phyloP scores from a whole-genome alignment of 30 jellyfish, hydroid and myxozoan genomes.

The Clytia hemisphaerica region DNA sequence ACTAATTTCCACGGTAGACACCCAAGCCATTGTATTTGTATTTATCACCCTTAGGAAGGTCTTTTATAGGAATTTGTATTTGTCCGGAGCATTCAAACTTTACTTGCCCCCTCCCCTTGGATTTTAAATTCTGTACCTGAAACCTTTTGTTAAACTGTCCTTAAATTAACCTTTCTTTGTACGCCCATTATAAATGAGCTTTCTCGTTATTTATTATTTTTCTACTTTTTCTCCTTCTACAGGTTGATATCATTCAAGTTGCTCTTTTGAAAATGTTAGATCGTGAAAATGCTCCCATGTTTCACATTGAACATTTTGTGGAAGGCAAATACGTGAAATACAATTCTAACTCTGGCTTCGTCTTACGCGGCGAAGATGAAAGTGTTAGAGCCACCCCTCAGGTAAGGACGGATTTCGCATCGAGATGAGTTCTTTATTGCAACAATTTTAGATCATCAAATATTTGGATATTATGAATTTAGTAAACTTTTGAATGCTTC shows the following conservation, averaged over 20 bases:
- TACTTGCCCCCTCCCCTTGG: too few species aligned
- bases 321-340: conserved; percentile 95
- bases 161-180: too few species aligned
- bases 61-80: too few species aligned
- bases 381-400: conserved; percentile 91
- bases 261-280: conserved; percentile 64
- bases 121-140: too few species aligned
- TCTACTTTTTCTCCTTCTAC: not conserved
- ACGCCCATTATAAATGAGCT: too few species aligned
- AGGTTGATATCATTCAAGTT: conserved; percentile 93
- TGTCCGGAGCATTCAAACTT: too few species aligned
- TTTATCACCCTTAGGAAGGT: too few species aligned
- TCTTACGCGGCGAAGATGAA: conserved; percentile 50
- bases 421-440: not conserved
- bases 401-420: conserved; percentile 46
- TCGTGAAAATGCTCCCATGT: conserved; percentile 71
- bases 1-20: too few species aligned
- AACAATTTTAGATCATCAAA: not conserved
- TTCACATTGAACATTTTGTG: conserved; percentile 79
- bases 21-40: too few species aligned
- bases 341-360: conserved; percentile 94
- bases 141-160: too few species aligned
- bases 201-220: too few species aligned
- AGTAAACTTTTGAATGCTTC: not conserved
- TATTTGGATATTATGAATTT: too few species aligned